Evolutionary conservation across 2,113 vertebrate genomes (phyloP).

Genomic region (Dinomys branickii): DNA sequence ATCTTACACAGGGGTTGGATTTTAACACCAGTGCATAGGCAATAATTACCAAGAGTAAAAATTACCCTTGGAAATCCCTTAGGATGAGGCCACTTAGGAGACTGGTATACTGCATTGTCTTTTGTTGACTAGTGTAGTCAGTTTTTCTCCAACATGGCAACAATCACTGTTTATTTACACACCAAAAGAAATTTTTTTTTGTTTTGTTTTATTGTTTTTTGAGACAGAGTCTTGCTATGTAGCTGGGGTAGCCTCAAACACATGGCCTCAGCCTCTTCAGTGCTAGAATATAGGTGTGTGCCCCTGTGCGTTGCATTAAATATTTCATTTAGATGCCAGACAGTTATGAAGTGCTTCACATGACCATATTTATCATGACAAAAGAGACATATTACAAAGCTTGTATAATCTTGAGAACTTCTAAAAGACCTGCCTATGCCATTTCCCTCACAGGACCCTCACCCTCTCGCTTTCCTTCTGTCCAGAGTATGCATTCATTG

Average conservation of each 20-base stretch:
- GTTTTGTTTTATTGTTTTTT: not conserved
- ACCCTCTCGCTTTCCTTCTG: not conserved
- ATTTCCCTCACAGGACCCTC: not conserved
- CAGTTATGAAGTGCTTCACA: not conserved
- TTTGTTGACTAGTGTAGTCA: not conserved
- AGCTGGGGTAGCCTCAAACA: not conserved
- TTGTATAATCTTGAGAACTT: not conserved
- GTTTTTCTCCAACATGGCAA: not conserved
- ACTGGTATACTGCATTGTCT: not conserved
- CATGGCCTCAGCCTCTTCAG: not conserved
- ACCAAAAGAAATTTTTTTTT: not conserved
- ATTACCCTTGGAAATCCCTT: conserved; percentile 2
- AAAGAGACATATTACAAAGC: not conserved
- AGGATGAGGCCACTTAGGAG: not conserved
- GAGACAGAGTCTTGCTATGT: not conserved
- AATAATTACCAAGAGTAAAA: not conserved
- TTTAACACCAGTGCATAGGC: not conserved
- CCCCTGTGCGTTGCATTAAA: not conserved
- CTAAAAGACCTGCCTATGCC: not conserved
- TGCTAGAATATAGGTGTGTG: not conserved
- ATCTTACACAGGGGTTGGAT: not conserved
- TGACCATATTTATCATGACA: conserved; percentile 5
- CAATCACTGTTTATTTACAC: not conserved
- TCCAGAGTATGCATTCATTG: not conserved
- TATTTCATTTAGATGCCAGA: conserved; percentile 20